phyloP scores from a whole-genome alignment of 2,888 invertebrate genomes.

The Netelia melanura region DNA sequence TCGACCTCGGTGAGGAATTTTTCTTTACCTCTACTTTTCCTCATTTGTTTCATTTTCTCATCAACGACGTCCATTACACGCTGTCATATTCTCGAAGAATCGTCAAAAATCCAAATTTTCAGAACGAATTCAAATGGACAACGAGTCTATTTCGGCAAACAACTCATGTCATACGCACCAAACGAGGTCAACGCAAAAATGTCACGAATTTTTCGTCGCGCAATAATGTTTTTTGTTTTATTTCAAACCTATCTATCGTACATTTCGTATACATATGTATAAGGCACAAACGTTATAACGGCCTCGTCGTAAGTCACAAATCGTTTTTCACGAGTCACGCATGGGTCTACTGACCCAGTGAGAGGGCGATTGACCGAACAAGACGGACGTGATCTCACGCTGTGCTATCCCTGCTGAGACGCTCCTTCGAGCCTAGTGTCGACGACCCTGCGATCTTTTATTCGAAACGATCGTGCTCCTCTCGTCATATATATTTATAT shows the following conservation, averaged over 20 bases:
- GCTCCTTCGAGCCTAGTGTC: slow-evolving; percentile 40
- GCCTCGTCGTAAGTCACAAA: slow-evolving; percentile 55
- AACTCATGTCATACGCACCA: no score
- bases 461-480: slow-evolving; percentile 38
- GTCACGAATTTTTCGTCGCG: no score
- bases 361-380: slow-evolving; percentile 57
- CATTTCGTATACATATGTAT: not conserved
- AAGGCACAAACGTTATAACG: slow-evolving; percentile 17
- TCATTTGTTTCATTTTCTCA: no score
- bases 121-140: no score
- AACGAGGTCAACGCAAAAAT: no score
- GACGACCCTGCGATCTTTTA: slow-evolving; percentile 61
- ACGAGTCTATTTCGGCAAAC: no score
- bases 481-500: slow-evolving; percentile 4
- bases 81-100: no score
- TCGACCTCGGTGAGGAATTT: not conserved
- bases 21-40: not conserved
- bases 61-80: no score
- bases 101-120: no score
- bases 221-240: slow-evolving; percentile 13
- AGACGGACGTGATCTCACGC: slow-evolving; percentile 65
- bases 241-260: not conserved
- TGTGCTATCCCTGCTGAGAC: not conserved
- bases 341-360: slow-evolving; percentile 77
- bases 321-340: slow-evolving; percentile 59